Conservation (phyloP, 2,797 vertebrate genomes). For the Telmatherina bonti region DNA sequence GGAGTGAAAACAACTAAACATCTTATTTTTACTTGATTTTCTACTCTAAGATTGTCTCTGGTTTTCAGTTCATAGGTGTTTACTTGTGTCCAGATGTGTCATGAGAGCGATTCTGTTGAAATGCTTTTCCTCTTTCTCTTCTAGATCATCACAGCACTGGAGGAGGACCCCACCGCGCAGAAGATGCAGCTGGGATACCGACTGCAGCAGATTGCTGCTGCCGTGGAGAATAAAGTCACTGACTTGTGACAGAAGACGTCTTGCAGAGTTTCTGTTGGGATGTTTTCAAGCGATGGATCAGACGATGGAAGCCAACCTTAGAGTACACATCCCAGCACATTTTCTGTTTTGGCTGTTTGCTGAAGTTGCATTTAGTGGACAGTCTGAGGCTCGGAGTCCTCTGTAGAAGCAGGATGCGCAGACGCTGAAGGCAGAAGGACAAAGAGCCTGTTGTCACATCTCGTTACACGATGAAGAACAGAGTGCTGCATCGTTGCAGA, state of each 20-base stretch:
- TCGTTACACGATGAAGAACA: conserved; percentile 5
- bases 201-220: conserved; percentile 96
- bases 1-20: no score
- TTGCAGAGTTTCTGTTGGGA: neutral
- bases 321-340: conserved; percentile 16
- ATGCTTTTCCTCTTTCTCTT: neutral
- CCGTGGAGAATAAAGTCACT: conserved; percentile 98
- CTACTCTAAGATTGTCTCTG: no score
- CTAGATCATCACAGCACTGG: conserved; percentile 97
- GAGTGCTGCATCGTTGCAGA: neutral
- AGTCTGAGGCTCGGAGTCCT: neutral
- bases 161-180: conserved; percentile 95
- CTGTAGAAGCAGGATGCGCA: conserved; percentile 11
- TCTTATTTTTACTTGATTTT: no score
- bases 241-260: conserved; percentile 89
- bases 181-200: conserved; percentile 99
- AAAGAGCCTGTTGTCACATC: neutral
- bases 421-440: conserved; percentile 10
- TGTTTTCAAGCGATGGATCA: neutral
- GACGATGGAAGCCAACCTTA: conserved; percentile 2
- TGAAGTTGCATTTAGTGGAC: conserved; percentile 2
- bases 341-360: conserved; percentile 9
- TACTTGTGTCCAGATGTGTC: no score
- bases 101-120: no score
- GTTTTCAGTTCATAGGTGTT: no score